Evolutionary conservation across 2,113 vertebrate species (phyloP).

Genomic region (Falcunculus frontatus): DNA sequence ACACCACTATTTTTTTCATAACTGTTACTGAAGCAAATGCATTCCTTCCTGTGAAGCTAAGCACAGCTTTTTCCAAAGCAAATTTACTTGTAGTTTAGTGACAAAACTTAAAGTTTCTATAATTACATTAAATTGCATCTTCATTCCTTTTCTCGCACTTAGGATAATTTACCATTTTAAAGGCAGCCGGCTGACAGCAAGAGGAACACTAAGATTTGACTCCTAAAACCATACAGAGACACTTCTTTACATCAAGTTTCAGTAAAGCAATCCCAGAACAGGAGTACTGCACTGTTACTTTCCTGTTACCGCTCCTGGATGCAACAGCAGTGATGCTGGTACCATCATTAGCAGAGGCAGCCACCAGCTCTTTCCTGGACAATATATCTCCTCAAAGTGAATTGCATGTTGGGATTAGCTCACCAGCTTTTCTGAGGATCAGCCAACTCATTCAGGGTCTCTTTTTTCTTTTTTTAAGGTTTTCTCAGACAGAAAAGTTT

Average conservation of each 20-base stretch:
- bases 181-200: background rate
- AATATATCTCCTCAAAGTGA: background rate
- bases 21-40: background rate
- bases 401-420: background rate
- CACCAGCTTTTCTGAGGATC: background rate
- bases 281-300: background rate
- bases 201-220: background rate
- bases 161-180: background rate
- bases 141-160: background rate
- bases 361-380: background rate
- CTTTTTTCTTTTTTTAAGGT: background rate
- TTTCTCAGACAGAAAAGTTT: background rate
- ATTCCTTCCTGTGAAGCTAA: background rate
- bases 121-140: background rate
- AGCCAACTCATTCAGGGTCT: background rate
- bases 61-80: background rate
- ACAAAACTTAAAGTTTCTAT: background rate
- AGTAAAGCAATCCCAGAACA: background rate
- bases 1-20: background rate
- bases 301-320: background rate
- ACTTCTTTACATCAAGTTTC: background rate
- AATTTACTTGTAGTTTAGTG: background rate
- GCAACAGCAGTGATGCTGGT: background rate
- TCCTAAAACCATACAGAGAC: background rate
- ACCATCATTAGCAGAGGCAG: background rate